Conservation (phyloP, 2,797 vertebrate genomes). For the Phrynocephalus guinanensis region DNA sequence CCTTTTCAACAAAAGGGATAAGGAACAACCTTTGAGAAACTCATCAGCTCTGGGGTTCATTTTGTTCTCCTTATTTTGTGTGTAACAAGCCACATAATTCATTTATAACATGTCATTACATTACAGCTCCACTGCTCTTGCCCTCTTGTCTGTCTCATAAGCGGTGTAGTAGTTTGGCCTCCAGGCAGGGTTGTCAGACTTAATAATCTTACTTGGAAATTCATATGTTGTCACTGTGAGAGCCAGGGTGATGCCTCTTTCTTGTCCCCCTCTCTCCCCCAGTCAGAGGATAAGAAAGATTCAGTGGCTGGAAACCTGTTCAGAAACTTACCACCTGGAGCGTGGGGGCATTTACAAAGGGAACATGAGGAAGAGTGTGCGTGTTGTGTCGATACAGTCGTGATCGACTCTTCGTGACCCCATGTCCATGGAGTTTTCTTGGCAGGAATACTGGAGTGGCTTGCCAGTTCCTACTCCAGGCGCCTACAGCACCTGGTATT, state of each 20-base stretch:
- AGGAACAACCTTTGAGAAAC: background rate
- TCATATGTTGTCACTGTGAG: background rate
- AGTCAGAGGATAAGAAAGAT: background rate
- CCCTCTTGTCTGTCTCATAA: slow-evolving; percentile 1
- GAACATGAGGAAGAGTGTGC: background rate
- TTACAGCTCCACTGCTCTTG: background rate
- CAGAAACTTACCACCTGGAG: background rate
- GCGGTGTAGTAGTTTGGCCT: slow-evolving; percentile 47
- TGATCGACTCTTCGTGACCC: too few species aligned
- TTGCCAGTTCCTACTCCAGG: too few species aligned
- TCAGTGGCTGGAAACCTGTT: background rate
- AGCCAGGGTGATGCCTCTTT: background rate
- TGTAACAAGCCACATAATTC: background rate
- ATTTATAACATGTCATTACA: background rate
- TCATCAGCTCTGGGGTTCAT: background rate
- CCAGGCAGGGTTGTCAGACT: slow-evolving; percentile 46
- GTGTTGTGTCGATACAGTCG: too few species aligned
- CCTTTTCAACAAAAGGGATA: background rate
- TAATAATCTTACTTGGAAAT: slow-evolving; percentile 25
- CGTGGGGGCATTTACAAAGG: background rate
- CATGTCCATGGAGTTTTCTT: too few species aligned
- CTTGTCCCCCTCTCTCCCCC: background rate
- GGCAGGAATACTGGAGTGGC: too few species aligned
- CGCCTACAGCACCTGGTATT: too few species aligned
- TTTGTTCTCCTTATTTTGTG: too few species aligned